Evolutionary conservation across 1,140 invertebrate species (phyloP).

Genomic region (Bombus terrestris): DNA sequence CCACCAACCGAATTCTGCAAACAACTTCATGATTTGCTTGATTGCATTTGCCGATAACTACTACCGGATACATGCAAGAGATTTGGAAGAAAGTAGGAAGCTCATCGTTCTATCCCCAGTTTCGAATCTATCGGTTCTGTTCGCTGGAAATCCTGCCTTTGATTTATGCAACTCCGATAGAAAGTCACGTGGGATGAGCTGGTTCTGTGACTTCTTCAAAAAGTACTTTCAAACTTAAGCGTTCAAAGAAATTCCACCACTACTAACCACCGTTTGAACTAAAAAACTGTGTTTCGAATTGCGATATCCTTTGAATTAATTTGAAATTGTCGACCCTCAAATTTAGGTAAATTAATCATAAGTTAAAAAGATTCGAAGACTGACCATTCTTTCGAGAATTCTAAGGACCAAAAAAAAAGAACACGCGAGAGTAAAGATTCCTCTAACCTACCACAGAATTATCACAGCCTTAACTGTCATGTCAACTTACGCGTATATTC

Average conservation of each 20-base stretch:
- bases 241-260: neutral
- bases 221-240: neutral
- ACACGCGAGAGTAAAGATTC: neutral
- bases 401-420: neutral
- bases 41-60: constrained; percentile 73
- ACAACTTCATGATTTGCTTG: constrained; percentile 79
- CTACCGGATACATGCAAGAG: constrained; percentile 61
- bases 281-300: neutral
- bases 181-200: neutral
- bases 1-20: constrained; percentile 64
- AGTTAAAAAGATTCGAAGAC: neutral
- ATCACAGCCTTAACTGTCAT: neutral
- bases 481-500: neutral
- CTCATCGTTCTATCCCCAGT: constrained; percentile 44
- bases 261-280: neutral
- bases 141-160: neutral
- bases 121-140: constrained; percentile 16
- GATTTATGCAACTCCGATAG: neutral
- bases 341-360: neutral
- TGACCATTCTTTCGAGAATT: neutral
- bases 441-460: neutral
- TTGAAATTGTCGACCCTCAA: neutral
- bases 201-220: neutral
- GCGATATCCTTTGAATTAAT: too few species aligned
- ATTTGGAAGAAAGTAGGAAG: constrained; percentile 51